phyloP scores from a whole-genome alignment of 1,140 invertebrate species.

The Leptopilina clavipes region DNA sequence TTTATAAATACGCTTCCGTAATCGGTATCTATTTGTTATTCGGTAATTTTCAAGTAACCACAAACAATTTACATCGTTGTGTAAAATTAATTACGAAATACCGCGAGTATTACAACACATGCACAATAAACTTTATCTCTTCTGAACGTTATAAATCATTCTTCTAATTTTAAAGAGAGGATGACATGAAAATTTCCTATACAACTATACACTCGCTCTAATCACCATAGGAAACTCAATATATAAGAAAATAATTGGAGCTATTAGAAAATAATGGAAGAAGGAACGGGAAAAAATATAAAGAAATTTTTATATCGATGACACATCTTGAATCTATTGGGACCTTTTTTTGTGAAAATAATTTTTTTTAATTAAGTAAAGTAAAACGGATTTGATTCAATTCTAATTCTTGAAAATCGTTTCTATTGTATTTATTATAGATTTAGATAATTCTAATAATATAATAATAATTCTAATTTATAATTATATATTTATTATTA shows the following conservation, averaged over 20 bases:
- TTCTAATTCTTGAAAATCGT: no score
- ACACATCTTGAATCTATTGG: neutral
- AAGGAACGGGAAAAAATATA: neutral
- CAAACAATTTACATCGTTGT: conserved; percentile 1
- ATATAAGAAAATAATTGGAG: neutral
- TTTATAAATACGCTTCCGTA: neutral
- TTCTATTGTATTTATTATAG: no score
- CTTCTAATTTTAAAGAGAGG: conserved; percentile 13
- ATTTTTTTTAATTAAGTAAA: no score
- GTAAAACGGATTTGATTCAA: no score
- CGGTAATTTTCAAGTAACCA: neutral
- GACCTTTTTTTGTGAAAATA: no score
- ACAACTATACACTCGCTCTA: neutral
- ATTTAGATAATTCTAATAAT: no score
- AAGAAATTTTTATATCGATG: no score
- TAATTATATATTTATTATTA: no score
- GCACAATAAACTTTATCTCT: neutral
- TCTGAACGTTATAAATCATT: neutral
- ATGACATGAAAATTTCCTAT: conserved; percentile 3
- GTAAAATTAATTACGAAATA: conserved; percentile 12
- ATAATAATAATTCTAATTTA: no score
- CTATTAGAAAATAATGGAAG: neutral
- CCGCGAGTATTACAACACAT: neutral
- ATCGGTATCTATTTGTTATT: neutral
- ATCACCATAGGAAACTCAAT: neutral